Evolutionary conservation across 2,888 invertebrate species (phyloP), one percentile per base, ranked within the genome.

Genomic region (Eupeodes latifasciatus): DNA sequence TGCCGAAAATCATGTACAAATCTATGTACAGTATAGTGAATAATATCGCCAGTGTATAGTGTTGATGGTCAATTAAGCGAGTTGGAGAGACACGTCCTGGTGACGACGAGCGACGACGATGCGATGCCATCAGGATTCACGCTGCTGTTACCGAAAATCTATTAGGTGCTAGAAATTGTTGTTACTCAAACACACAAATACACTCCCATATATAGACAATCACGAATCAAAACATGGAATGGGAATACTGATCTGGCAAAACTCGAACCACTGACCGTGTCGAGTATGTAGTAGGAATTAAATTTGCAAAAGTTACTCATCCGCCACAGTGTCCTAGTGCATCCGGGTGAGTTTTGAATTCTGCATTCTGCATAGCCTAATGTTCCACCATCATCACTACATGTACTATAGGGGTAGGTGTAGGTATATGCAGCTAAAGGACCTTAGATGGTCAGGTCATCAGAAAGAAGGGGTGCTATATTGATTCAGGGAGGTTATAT

Each of bases 291-390:
- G 72, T 74, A 84, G 61, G 77, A 87, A 76, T 84, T 72, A 81
- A 84, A 64, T 77, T 87, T 81, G 44, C 67, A 84, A 76, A 84
- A 81, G 71, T 72, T 80, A 80, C 84, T 80, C 87, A 84, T 80
- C 66, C 83, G 84, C 81, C 76, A 40, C 62, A 62, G 74, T 67
- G 51, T 62, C 59, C 53, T 36, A 7, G 61, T 12, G 78, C 51
- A 62, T 78, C 78, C 74, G 67, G 62, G 49, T 82, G 62, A 66
- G 19, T 76, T 81, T 75, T 57, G 67, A 59, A 67, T 69, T 78
- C 62, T 79, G 75, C 69, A 77, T 67, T 55, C 2, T 27, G 27
- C n/a, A 40, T 12, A 40, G 19, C 27, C 75, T 51, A 77, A 74
- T 69, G 74, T 27, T 59, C 14, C 5, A 49, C 27, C 34, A 27